Conservation (phyloP, 2,888 invertebrate genomes). For the Nematopogon swammerdamellus region DNA sequence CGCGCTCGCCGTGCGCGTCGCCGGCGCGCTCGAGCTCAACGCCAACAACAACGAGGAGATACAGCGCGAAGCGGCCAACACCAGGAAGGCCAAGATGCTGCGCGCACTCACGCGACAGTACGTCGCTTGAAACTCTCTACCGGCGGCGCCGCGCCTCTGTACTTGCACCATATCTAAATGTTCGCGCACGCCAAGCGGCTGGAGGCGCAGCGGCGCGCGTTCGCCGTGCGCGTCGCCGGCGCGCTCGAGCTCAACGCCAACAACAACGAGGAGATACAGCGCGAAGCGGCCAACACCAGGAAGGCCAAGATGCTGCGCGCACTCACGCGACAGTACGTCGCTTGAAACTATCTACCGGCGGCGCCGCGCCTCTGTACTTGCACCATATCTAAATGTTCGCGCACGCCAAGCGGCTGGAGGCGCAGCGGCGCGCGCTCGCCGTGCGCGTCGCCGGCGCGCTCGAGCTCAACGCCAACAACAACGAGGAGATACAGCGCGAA, state of each 20-base stretch:
- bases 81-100: conserved; percentile 80
- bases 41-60: conserved; percentile 96
- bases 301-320: conserved; percentile 84
- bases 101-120: conserved; percentile 86
- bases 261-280: conserved; percentile 92
- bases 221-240: conserved; percentile 81
- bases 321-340: conserved; percentile 80
- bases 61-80: conserved; percentile 85
- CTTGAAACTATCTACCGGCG: conserved; percentile 26
- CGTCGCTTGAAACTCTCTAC: conserved; percentile 49
- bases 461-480: conserved; percentile 93
- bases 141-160: too few species aligned
- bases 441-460: conserved; percentile 81
- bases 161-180: too few species aligned
- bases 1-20: conserved; percentile 77
- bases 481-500: conserved; percentile 91
- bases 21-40: conserved; percentile 89
- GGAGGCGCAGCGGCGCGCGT: conserved; percentile 82
- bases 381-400: too few species aligned
- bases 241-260: conserved; percentile 91
- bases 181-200: conserved; percentile 84
- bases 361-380: too few species aligned
- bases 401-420: conserved; percentile 80
- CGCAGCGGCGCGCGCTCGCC: conserved; percentile 80
- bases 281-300: conserved; percentile 84